Conservation (phyloP, 2,797 vertebrate genomes). For the Sphenodon punctatus region DNA sequence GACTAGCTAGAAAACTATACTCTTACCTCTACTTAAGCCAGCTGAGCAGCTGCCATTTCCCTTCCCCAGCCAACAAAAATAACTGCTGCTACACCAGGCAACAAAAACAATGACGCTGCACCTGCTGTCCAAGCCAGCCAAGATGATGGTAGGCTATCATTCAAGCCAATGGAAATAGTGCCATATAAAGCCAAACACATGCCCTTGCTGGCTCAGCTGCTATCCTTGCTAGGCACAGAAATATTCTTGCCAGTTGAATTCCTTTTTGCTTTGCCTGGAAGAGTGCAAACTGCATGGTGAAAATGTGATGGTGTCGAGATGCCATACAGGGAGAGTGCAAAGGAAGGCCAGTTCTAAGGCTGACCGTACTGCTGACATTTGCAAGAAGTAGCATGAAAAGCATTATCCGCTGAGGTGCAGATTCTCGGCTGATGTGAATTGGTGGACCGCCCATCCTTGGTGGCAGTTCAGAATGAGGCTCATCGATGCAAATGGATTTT, state of each 20-base stretch:
- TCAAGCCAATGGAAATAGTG: slow-evolving; percentile 11
- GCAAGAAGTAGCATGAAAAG: not conserved
- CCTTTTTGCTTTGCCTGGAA: not conserved
- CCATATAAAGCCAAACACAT: not conserved
- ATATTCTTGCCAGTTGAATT: not conserved
- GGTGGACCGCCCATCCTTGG: not conserved
- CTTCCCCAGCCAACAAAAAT: slow-evolving; percentile 10
- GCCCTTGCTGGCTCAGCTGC: slow-evolving; percentile 39
- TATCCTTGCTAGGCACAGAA: not conserved
- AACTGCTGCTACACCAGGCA: slow-evolving; percentile 11
- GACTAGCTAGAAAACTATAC: not conserved
- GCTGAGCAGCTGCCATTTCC: slow-evolving; percentile 56
- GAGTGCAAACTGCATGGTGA: fast-evolving
- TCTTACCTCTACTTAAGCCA: not conserved
- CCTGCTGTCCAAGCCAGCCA: slow-evolving; percentile 47
- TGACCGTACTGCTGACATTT: not conserved
- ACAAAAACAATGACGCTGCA: slow-evolving; percentile 4
- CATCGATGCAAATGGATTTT: too few relatives aligned
- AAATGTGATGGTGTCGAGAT: too few relatives aligned
- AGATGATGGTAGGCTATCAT: not conserved
- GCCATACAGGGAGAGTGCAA: not conserved
- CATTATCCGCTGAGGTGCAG: not conserved
- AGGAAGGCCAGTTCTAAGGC: not conserved
- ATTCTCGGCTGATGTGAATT: not conserved
- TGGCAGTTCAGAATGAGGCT: fast-evolving